These are phyloP conservation scores for Ladona fulva DNA, from an alignment of 1,140 invertebrate genomes.

Conservation along the genomic window DNA sequence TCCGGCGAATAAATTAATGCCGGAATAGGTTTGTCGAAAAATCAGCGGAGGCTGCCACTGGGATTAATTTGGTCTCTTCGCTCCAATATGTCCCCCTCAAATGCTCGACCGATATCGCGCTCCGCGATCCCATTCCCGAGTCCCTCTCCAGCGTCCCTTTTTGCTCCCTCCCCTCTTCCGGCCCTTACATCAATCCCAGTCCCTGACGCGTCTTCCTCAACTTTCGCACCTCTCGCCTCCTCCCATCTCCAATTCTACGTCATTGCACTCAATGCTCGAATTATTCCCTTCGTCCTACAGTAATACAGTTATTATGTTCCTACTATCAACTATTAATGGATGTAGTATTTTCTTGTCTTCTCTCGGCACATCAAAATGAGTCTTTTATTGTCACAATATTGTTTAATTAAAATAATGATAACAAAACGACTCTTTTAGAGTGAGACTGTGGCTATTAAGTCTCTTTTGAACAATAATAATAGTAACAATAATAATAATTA, in stretches of 20 bases:
- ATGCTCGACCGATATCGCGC: neutral
- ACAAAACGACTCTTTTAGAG: no score
- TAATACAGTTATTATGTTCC: no score
- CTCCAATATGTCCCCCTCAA: neutral
- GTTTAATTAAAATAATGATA: no score
- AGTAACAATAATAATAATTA: no score
- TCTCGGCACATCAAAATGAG: no score
- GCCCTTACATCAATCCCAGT: neutral
- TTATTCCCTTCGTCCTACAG: no score
- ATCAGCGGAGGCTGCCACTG: neutral
- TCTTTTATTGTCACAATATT: no score
- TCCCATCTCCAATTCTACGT: neutral
- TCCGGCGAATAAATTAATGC: neutral
- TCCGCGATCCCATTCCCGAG: neutral
- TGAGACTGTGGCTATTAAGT: no score
- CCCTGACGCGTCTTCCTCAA: neutral
- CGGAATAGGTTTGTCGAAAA: neutral
- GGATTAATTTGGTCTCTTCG: neutral
- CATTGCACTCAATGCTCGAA: no score
- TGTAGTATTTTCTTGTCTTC: no score
- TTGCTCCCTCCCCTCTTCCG: neutral
- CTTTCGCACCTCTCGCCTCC: neutral
- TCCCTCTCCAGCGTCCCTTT: neutral
- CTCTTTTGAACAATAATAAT: no score
- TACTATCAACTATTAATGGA: no score